Percentiles rank a stretch among this genome's conserved stretches.
phyloP scores from a whole-genome alignment of 2,113 vertebrate species.

The Macaca nemestrina region DNA sequence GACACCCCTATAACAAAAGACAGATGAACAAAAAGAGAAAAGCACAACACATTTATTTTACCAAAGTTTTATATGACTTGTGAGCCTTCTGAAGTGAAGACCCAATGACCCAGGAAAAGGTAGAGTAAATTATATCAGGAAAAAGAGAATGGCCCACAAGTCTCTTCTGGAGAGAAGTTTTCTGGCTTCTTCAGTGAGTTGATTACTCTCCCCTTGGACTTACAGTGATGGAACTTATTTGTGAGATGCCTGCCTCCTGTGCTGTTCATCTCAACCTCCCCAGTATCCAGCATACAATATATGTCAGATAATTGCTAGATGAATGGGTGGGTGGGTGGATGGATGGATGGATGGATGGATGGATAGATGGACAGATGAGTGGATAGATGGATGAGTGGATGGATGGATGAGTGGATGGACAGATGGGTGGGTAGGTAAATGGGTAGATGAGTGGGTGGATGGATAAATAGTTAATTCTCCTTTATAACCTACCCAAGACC shows the following conservation, averaged over 20 bases:
- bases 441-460: too few species aligned
- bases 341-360: too few species aligned
- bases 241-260: background rate
- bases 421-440: too few species aligned
- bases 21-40: background rate
- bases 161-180: background rate
- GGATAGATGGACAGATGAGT: too few species aligned
- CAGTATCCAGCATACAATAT: background rate
- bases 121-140: background rate
- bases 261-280: background rate
- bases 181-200: background rate
- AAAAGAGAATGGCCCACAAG: background rate
- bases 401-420: too few species aligned
- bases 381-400: too few species aligned
- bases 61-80: background rate
- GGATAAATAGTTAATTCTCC: background rate
- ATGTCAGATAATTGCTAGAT: background rate
- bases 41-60: background rate
- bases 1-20: background rate
- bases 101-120: background rate
- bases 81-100: background rate
- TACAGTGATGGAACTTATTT: background rate
- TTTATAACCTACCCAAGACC: background rate
- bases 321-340: background rate
- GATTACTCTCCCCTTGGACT: background rate